Evolutionary conservation across 23 tunicate species (phyloP).

Genomic region (Halocynthia roretzi): DNA sequence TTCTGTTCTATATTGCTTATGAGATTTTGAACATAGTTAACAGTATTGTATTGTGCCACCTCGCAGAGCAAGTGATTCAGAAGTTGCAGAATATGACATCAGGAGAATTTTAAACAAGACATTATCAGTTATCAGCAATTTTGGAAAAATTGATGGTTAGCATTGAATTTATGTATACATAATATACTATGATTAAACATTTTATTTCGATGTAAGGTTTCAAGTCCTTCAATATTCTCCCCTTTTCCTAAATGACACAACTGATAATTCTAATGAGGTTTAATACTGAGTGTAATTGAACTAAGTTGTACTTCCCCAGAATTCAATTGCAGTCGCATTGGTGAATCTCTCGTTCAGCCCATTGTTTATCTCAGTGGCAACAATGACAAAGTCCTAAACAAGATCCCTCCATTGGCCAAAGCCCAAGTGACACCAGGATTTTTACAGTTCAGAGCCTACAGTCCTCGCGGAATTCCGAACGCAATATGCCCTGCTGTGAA

Average conservation of each 20-base stretch:
- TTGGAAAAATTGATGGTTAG: constrained; percentile 15
- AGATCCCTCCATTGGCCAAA: constrained; percentile 34
- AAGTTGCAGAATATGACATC: neutral
- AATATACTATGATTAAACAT: too few relatives aligned
- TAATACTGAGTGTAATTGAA: too few relatives aligned
- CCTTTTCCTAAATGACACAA: too few relatives aligned
- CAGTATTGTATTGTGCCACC: neutral
- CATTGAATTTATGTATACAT: neutral
- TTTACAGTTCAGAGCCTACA: constrained; percentile 57
- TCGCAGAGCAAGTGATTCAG: constrained; percentile 5
- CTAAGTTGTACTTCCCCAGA: constrained; percentile 15
- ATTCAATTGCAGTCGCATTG: constrained; percentile 61
- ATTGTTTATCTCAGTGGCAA: constrained; percentile 29
- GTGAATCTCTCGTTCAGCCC: constrained; percentile 56
- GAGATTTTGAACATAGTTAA: too few relatives aligned
- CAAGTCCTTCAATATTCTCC: too few relatives aligned
- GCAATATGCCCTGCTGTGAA: constrained; percentile 76
- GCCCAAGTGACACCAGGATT: constrained; percentile 44
- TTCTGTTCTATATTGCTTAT: too few relatives aligned
- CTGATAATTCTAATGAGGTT: too few relatives aligned
- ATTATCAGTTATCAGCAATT: neutral
- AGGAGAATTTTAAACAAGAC: constrained; percentile 8
- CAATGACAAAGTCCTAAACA: constrained; percentile 26
- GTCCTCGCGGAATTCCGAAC: constrained; percentile 70
- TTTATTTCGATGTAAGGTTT: too few relatives aligned